Evolutionary conservation across 2,888 invertebrate genomes (phyloP).

Genomic region (Torymus auratus): DNA sequence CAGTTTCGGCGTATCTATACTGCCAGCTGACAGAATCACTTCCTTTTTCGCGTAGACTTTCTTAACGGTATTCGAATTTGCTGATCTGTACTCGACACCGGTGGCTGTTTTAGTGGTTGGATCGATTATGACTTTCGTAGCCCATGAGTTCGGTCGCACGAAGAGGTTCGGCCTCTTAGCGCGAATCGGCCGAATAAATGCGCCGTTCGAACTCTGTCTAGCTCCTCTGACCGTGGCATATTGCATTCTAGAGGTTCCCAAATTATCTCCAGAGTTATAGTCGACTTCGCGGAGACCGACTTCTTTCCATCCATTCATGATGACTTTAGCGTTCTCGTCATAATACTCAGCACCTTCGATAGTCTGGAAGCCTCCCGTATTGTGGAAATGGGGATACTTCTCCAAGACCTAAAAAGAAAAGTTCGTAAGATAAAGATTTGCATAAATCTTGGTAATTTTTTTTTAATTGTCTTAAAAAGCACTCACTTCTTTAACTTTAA

Average conservation of each 20-base stretch:
- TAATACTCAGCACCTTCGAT: constrained; percentile 63
- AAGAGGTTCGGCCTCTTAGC: constrained; percentile 74
- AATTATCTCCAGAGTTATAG: constrained; percentile 79
- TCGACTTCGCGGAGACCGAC: constrained; percentile 80
- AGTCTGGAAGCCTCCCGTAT: constrained; percentile 12
- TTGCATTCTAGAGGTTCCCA: constrained; percentile 82
- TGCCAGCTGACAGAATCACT: constrained; percentile 78
- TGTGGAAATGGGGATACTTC: background rate
- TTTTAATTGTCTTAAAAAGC: no score
- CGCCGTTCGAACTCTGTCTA: constrained; percentile 81
- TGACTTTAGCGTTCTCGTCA: constrained; percentile 79
- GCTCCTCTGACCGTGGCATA: constrained; percentile 80
- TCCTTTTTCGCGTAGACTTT: constrained; percentile 75
- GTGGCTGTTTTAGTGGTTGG: constrained; percentile 71
- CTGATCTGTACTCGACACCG: constrained; percentile 73
- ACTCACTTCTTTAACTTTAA: constrained; percentile 64
- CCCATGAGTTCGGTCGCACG: constrained; percentile 77
- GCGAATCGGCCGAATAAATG: constrained; percentile 83
- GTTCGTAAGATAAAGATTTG: no score
- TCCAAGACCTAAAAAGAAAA: no score
- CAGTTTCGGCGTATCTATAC: constrained; percentile 77
- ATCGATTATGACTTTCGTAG: constrained; percentile 78
- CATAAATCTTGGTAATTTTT: no score
- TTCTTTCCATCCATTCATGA: constrained; percentile 81
- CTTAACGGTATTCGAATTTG: constrained; percentile 61